Conservation (phyloP, 2,113 vertebrate genomes). For the Chloropsis cyanopogon region DNA sequence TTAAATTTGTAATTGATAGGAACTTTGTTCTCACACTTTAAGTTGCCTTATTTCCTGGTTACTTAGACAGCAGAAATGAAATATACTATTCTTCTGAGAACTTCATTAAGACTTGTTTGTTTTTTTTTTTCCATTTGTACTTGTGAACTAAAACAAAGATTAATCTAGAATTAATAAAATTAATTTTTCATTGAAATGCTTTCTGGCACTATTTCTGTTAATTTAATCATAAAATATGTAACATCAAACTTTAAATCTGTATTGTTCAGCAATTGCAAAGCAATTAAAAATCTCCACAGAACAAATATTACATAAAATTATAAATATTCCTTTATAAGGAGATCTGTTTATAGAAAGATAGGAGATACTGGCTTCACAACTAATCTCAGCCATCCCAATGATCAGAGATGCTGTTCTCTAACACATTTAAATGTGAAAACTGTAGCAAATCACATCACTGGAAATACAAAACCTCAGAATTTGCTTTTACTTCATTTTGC, state of each 20-base stretch:
- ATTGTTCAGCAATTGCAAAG: neutral
- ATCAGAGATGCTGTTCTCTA: neutral
- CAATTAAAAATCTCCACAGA: neutral
- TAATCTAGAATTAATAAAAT: conserved; percentile 14
- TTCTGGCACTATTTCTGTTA: neutral
- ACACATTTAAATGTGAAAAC: neutral
- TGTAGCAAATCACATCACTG: neutral
- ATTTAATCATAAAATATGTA: conserved; percentile 28
- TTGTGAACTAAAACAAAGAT: conserved; percentile 22
- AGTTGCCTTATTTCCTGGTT: conserved; percentile 12
- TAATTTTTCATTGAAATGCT: neutral
- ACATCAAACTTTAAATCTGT: neutral
- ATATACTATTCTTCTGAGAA: neutral
- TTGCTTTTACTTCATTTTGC: neutral
- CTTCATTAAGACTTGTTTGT: neutral
- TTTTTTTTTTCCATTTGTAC: neutral
- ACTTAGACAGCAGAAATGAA: conserved; percentile 13
- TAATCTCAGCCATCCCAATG: neutral
- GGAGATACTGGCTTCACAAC: neutral
- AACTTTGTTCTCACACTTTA: neutral
- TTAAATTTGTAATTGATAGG: conserved; percentile 9
- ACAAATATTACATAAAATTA: neutral
- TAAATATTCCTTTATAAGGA: neutral
- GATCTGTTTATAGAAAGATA: neutral
- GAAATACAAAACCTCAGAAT: neutral